These are phyloP conservation scores for Caenorhabditis sulstoni DNA, from an alignment of 2,888 invertebrate genomes.

Conservation along the genomic window DNA sequence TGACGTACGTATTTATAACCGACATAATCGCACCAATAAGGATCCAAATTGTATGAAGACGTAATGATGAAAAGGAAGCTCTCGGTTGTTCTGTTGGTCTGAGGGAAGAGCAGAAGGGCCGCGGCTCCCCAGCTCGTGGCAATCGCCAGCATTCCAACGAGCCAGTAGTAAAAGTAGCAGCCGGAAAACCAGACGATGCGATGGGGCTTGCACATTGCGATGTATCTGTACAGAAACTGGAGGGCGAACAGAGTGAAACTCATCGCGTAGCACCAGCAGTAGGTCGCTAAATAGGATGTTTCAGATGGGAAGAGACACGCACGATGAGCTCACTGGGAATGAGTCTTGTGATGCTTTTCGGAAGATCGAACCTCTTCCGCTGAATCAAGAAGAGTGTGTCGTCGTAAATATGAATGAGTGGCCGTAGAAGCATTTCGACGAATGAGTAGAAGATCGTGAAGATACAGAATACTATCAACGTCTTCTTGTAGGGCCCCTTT, in stretches of 20 bases:
- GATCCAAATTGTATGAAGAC: conserved; percentile 22
- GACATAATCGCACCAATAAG: conserved; percentile 18
- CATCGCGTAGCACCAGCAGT: conserved; percentile 41
- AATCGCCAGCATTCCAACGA: background rate
- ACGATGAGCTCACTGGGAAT: conserved; percentile 6
- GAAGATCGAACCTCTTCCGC: conserved; percentile 32
- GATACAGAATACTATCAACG: background rate
- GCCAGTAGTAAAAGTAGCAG: conserved; percentile 22
- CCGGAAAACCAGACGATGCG: conserved; percentile 14
- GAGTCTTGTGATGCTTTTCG: conserved; percentile 10
- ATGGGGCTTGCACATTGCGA: conserved; percentile 30
- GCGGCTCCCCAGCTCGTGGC: conserved; percentile 33
- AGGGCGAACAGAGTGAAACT: conserved; percentile 37
- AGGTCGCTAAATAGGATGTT: conserved; percentile 1
- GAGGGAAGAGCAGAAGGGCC: conserved; percentile 36
- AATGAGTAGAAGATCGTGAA: conserved; percentile 20
- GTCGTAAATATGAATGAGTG: conserved; percentile 19
- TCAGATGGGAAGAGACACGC: background rate
- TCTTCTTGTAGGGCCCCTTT: background rate
- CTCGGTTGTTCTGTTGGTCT: conserved; percentile 22
- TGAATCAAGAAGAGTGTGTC: conserved; percentile 34
- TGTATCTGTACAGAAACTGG: conserved; percentile 31
- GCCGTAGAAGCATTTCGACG: conserved; percentile 4
- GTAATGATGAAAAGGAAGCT: conserved; percentile 31
- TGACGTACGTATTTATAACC: conserved; percentile 38